Evolutionary conservation across 2,888 invertebrate genomes (phyloP).

Genomic region (Eurytoma adleriae): DNA sequence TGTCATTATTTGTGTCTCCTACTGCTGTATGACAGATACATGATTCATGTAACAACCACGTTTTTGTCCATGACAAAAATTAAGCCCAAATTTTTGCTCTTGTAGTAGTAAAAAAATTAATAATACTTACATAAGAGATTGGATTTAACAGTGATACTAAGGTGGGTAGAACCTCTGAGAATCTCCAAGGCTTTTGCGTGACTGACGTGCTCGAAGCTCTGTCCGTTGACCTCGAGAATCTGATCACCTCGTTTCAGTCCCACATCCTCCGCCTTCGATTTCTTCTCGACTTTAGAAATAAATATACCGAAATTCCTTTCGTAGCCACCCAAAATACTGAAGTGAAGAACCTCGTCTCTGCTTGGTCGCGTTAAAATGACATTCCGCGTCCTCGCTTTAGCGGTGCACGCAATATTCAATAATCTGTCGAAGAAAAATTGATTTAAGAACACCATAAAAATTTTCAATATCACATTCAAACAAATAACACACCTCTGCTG

Average conservation of each 20-base stretch:
- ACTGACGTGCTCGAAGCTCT: slow-evolving; percentile 95
- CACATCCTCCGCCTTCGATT: slow-evolving; percentile 95
- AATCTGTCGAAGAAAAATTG: slow-evolving; percentile 76
- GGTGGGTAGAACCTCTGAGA: slow-evolving; percentile 94
- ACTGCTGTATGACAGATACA: background rate
- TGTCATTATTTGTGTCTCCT: no score
- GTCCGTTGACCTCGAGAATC: slow-evolving; percentile 98
- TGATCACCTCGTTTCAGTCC: slow-evolving; percentile 98
- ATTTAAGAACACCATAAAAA: background rate
- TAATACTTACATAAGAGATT: slow-evolving; percentile 86
- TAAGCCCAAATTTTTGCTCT: no score
- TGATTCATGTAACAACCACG: no score
- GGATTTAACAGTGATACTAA: slow-evolving; percentile 97
- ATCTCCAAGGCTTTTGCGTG: slow-evolving; percentile 95
- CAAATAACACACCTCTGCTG: slow-evolving; percentile 78
- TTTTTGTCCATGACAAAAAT: no score
- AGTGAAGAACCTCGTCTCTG: slow-evolving; percentile 94
- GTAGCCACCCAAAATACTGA: slow-evolving; percentile 95
- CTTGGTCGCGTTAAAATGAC: slow-evolving; percentile 94
- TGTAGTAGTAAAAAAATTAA: background rate
- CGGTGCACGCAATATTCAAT: slow-evolving; percentile 97
- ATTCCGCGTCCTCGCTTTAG: slow-evolving; percentile 94
- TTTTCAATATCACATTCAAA: background rate
- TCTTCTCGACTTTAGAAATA: slow-evolving; percentile 94
- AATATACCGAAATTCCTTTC: slow-evolving; percentile 96